phyloP scores from a whole-genome alignment of 1,140 invertebrate genomes.

The Melitaea cinxia region DNA sequence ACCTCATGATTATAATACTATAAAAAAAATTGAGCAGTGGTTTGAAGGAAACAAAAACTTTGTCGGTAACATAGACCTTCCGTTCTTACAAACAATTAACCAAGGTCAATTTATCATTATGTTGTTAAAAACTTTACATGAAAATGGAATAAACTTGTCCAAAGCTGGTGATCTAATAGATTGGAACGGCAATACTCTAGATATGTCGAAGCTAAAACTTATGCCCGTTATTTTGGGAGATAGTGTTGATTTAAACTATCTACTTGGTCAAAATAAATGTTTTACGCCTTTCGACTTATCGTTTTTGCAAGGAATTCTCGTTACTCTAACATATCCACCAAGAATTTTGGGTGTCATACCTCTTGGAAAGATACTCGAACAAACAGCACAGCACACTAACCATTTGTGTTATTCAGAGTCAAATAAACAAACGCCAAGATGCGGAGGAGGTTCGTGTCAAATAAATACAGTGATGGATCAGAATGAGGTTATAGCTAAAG shows the following conservation, averaged over 20 bases:
- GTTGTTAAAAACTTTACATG: slow-evolving; percentile 37
- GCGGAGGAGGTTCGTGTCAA: background rate
- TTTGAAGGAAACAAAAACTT: slow-evolving; percentile 14
- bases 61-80: slow-evolving; percentile 1
- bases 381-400: background rate
- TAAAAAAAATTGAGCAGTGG: slow-evolving; percentile 49
- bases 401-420: background rate
- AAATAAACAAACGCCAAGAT: background rate
- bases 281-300: slow-evolving; percentile 32
- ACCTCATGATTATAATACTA: no score
- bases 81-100: slow-evolving; percentile 30
- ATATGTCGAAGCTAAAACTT: slow-evolving; percentile 41
- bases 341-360: slow-evolving; percentile 51
- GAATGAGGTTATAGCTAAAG: no score
- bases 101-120: slow-evolving; percentile 32
- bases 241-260: slow-evolving; percentile 31
- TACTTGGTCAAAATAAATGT: slow-evolving; percentile 18
- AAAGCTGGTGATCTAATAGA: slow-evolving; percentile 39
- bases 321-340: slow-evolving; percentile 37
- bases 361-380: slow-evolving; percentile 5
- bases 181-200: slow-evolving; percentile 32
- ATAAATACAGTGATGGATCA: no score
- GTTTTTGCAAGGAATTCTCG: slow-evolving; percentile 46
- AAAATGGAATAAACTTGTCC: slow-evolving; percentile 41
- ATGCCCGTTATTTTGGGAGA: slow-evolving; percentile 47